These are phyloP conservation scores for Pagetopsis macropterus DNA, from an alignment of 2,797 vertebrate species.

Conservation along the genomic window DNA sequence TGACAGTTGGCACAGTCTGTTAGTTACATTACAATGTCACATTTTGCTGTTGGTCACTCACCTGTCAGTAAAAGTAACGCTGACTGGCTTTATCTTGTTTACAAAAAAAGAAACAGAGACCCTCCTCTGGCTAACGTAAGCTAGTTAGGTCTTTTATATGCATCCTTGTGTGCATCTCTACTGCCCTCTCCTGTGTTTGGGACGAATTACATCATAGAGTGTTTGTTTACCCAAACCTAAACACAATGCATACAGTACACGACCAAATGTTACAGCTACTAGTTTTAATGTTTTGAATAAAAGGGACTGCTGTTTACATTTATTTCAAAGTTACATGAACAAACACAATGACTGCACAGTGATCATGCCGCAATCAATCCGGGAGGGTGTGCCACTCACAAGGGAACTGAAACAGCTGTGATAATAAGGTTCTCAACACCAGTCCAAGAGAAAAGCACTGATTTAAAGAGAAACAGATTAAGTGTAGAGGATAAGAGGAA, in stretches of 20 bases:
- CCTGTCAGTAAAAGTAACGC: background rate
- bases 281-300: background rate
- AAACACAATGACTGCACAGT: background rate
- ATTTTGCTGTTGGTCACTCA: background rate
- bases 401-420: background rate
- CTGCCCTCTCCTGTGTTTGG: slow-evolving; percentile 32
- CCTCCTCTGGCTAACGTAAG: background rate
- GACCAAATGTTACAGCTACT: too few relatives aligned
- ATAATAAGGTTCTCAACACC: background rate
- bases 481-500: background rate
- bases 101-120: background rate
- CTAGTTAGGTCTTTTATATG: background rate
- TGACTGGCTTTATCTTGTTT: slow-evolving; percentile 28
- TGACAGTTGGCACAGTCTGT: too few relatives aligned
- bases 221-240: background rate
- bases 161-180: background rate
- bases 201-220: background rate
- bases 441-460: background rate
- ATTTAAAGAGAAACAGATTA: background rate
- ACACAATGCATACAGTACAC: background rate
- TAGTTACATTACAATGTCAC: background rate
- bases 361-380: background rate
- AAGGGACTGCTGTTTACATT: background rate
- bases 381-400: background rate
- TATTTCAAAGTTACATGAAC: background rate